Conservation (phyloP, 2,797 vertebrate species). For the Aeoliscus strigatus region DNA sequence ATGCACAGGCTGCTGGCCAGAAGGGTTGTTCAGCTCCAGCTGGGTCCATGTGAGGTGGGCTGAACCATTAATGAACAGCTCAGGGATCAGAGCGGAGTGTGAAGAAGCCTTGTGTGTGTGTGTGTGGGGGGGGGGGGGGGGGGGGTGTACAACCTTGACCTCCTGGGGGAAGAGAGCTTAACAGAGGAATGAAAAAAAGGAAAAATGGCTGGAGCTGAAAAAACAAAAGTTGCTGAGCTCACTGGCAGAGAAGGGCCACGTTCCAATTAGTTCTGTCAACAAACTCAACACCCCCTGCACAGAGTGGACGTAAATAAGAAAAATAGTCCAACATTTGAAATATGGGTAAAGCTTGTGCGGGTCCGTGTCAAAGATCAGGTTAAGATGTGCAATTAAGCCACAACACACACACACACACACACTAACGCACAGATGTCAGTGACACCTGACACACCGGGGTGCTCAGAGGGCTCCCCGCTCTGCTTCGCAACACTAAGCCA, state of each 20-base stretch:
- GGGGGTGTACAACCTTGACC: neutral
- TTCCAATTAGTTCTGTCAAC: conserved; percentile 60
- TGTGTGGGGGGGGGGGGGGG: neutral
- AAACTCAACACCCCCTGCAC: conserved; percentile 7
- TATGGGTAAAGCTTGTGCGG: too few species aligned
- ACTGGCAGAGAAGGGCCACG: conserved; percentile 57
- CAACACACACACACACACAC: conserved; percentile 5
- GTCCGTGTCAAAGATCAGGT: conserved; percentile 20
- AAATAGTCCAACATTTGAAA: too few species aligned
- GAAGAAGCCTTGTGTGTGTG: too few species aligned
- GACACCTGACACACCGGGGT: conserved; percentile 69
- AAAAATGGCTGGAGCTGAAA: conserved; percentile 23
- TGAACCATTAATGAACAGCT: conserved; percentile 47
- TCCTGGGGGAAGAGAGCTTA: neutral
- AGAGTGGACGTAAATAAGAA: neutral
- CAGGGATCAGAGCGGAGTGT: conserved; percentile 40
- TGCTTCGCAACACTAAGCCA: conserved; percentile 45
- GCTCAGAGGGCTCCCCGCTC: conserved; percentile 44
- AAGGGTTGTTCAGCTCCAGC: conserved; percentile 49
- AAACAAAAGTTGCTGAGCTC: conserved; percentile 62
- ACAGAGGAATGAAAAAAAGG: conserved; percentile 6
- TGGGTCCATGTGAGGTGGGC: conserved; percentile 36
- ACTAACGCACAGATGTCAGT: conserved; percentile 65
- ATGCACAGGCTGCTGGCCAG: conserved; percentile 24
- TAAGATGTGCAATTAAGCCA: conserved; percentile 22